Evolutionary conservation across 2,113 vertebrate species (phyloP).

Genomic region (Aegypius monachus): DNA sequence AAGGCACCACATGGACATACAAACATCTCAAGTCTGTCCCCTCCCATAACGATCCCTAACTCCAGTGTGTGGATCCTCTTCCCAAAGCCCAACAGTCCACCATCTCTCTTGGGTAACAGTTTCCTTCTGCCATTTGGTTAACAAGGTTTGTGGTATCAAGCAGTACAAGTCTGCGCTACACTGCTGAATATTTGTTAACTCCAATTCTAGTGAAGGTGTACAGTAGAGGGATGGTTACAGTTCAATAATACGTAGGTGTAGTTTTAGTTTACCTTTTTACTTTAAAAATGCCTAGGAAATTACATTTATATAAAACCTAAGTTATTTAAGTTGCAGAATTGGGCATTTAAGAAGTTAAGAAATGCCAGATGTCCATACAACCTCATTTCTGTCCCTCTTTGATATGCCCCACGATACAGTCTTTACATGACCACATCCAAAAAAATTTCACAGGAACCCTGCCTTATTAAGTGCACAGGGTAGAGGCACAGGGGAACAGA

Average conservation of each 20-base stretch:
- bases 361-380: constrained; percentile 40
- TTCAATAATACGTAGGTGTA: neutral
- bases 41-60: rapidly evolving
- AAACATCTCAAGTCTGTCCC: neutral
- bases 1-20: rapidly evolving
- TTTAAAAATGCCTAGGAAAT: constrained; percentile 31
- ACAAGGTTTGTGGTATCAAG: neutral
- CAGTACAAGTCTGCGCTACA: neutral
- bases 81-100: neutral
- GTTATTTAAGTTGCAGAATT: constrained; percentile 2
- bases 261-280: neutral
- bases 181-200: neutral
- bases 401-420: neutral
- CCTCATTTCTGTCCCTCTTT: neutral
- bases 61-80: neutral
- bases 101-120: rapidly evolving
- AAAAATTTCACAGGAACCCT: constrained; percentile 4
- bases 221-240: neutral
- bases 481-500: constrained; percentile 25
- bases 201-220: neutral
- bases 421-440: constrained; percentile 9
- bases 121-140: neutral
- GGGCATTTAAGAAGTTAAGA: constrained; percentile 36
- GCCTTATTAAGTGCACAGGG: constrained; percentile 8
- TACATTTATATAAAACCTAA: constrained; percentile 18